phyloP scores from a whole-genome alignment of 2,888 invertebrate species.

The Habrosyne pyritoides region DNA sequence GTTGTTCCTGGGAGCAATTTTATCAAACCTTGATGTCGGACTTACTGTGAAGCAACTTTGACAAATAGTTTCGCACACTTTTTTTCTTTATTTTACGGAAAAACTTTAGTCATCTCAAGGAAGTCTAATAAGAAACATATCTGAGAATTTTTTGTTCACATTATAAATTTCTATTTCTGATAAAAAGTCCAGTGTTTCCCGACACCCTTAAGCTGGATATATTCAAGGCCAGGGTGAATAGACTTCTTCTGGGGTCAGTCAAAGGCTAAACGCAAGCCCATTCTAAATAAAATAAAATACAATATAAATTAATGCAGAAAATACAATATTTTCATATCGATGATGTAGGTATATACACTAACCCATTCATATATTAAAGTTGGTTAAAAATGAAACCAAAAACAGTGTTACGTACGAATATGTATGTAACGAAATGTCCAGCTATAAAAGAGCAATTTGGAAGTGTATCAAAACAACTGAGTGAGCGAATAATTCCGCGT shows the following conservation, averaged over 20 bases:
- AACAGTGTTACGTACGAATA: constrained; percentile 10
- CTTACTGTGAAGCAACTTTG: constrained; percentile 9
- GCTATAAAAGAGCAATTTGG: constrained; percentile 21
- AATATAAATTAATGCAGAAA: too few relatives aligned
- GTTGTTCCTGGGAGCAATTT: constrained; percentile 13
- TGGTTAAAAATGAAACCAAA: constrained; percentile 6
- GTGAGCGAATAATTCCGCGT: constrained; percentile 13
- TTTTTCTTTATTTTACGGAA: not conserved
- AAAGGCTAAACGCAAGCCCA: too few relatives aligned
- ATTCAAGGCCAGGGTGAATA: too few relatives aligned
- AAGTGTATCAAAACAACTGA: constrained; percentile 24
- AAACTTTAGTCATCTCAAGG: not conserved
- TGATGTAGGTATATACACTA: too few relatives aligned
- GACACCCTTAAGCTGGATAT: too few relatives aligned
- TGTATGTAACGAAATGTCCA: constrained; percentile 20
- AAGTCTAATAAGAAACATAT: not conserved
- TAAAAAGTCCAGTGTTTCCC: too few relatives aligned
- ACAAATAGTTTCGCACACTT: not conserved
- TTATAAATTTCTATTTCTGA: too few relatives aligned
- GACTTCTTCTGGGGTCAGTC: too few relatives aligned
- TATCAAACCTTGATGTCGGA: constrained; percentile 12
- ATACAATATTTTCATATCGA: too few relatives aligned
- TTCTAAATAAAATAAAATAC: too few relatives aligned
- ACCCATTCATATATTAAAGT: not conserved
- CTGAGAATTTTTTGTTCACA: too few relatives aligned